Evolutionary conservation across 2,888 invertebrate species (phyloP), one percentile per base, ranked within the genome.

Genomic region (Cerastis leucographa): DNA sequence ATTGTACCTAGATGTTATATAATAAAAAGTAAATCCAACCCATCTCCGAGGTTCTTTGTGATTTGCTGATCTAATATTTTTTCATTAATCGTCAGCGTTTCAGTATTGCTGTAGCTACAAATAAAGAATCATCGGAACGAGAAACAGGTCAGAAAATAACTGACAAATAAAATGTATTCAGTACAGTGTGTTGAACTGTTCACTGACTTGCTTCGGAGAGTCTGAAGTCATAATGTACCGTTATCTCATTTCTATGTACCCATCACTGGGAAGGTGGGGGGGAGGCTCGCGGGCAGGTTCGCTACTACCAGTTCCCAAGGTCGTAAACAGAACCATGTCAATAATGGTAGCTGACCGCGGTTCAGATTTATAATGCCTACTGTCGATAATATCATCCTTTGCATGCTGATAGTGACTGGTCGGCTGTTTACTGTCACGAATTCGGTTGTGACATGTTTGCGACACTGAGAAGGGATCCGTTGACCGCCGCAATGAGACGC

Each of bases 381-480:
- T 91, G 90, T 86, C 88, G 90, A 92, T 94, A 92, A 93, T 93
- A 92, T 91, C 92, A 92, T 92, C 90, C 91, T 92, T 90, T 93
- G 93, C 91, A 94, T 94, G 92, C 90, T 91, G 91, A 94, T 94
- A 90, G 85, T 84, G 84, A 87, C 80, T 77, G 87, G 83, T 85
- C 83, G 87, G 85, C 90, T 84, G 90, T 90, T 90, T 85, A 88
- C 84, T 89, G 89, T 90, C 88, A 86, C 89, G 86, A 90, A 91
- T 90, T 90, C 86, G 86, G 84, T 84, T 85, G 86, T 91, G 89
- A 90, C 89, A 91, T 92, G 89, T 89, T 89, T 90, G 91, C 88
- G 89, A 90, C 89, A 85, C 87, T 91, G 86, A 88, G 85, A 90
- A 88, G 88, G 86, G 85, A 84, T 81, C 84, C 80, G 74, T 78